Evolutionary conservation across 92 coral and sea anemone species (phyloP), one percentile per base, ranked within the genome.

Genomic region (Montipora capitata): DNA sequence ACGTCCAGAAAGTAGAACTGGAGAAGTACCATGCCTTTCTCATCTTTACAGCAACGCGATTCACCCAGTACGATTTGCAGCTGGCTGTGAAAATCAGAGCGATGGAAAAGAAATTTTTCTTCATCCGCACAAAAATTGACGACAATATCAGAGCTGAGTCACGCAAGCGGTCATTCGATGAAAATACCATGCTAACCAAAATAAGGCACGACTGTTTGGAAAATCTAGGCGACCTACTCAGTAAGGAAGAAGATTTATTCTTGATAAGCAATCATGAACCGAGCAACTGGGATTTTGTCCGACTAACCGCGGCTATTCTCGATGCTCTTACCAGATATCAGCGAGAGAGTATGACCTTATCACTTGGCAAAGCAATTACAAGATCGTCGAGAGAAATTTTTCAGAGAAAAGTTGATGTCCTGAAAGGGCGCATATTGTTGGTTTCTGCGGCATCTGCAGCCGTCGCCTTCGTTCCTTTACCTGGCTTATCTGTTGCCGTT

Each of bases 221-320:
- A 59, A 74, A 64, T 65, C 71, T 88, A 40, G 74, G 58, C 40
- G 92, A 49, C 52, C 63, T 88, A 41, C 64, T 72, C 40, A 52
- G 20, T 65, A 59, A 54, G 17, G 67, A 41, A 14, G 76, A 49
- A 67, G 92, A 69, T 40, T 64, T 89, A 14, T 89, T 77, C 16
- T 48, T 89, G 61, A 89, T 89, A 59, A 89, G 89, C 85, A 89
- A 89, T 64, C 85, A 89, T 56, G 10, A 89, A 41, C 74, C 85
- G 0, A 57, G 3, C 18, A 84, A 84, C 76, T 89, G 93, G 93
- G 93, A 89, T 4, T 89, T 89, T 49, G 85, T 39, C 68, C 80
- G 85, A 52, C 89, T 89, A 15, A 84, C 89, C 35, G 57, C 78
- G 14, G 89, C 93, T n/a, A 89, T 89, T 72, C 67, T 84, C 3